Evolutionary conservation across 2,113 vertebrate genomes (phyloP), one percentile per base, ranked within the genome.

Genomic region (Telmatochromis sp.): DNA sequence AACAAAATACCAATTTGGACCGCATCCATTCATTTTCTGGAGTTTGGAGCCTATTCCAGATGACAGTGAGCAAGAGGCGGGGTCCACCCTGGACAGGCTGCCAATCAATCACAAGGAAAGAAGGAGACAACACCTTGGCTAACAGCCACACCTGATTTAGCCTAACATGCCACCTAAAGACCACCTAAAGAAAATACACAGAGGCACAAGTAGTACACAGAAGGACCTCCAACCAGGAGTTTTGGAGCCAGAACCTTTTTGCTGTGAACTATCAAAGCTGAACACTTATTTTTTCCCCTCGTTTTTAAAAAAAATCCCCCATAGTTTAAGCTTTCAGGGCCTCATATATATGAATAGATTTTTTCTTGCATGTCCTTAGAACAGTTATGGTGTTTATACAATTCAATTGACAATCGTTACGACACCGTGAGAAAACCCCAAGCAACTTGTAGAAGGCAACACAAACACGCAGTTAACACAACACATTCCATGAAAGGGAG

Each of bases 401-500:
- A 49, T 78, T 31, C 17, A 78, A n/a, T 33, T 51, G 45, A 49
- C 73, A 82, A 81, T 58, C 19, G 81, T 6, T 5, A 42, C 6
- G 14, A 73, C 60, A 68, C 28, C 1, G 2, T 57, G 21, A 51
- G 57, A 54, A 63, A 45, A 49, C 81, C 37, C 81, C 57, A 82
- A 80, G 23, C 86, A 73, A 60, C 51, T 17, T 63, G 80, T 86
- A 33, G 42, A 78, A 80, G 70, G 60, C 68, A 53, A 47, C 45
- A 80, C 82, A 82, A 55, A 37, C 73, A 75, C 47, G 13, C 51
- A 55, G 33, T 51, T 73, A 60, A 80, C 45, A 83, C 19, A 91
- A 63, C 85, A 78, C 40, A 86, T 86, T 87, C 68, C 84, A 83
- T 82, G 58, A 82, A 57, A 85, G 78, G 75, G 81, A 90, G 82